These are phyloP conservation scores for Lomographa bimaculata DNA, from an alignment of 2,888 invertebrate species.

Conservation along the genomic window DNA sequence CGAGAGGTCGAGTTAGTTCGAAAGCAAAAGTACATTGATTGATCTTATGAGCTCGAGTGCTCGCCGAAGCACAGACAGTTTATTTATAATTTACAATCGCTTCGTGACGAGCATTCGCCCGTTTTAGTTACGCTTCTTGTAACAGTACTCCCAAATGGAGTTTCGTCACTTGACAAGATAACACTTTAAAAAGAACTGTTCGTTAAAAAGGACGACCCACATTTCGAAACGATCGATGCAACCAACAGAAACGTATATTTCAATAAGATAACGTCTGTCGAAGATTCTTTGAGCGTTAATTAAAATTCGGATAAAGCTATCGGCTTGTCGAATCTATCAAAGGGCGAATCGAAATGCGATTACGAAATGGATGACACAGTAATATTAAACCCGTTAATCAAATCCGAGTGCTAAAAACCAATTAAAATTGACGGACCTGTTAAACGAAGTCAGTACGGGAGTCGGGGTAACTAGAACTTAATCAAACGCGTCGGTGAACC, in stretches of 20 bases:
- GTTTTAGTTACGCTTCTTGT: slow-evolving; percentile 60
- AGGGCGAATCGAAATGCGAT: slow-evolving; percentile 32
- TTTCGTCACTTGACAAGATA: slow-evolving; percentile 68
- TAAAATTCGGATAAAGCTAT: slow-evolving; percentile 51
- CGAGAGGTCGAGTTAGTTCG: slow-evolving; percentile 42
- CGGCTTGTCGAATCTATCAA: slow-evolving; percentile 38
- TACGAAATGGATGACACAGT: slow-evolving; percentile 40
- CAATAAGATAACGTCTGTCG: slow-evolving; percentile 50
- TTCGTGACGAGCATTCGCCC: slow-evolving; percentile 58
- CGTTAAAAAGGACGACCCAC: slow-evolving; percentile 55
- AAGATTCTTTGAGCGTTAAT: slow-evolving; percentile 55
- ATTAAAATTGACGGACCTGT: slow-evolving; percentile 64
- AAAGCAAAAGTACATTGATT: slow-evolving; percentile 51
- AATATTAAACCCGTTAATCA: slow-evolving; percentile 52
- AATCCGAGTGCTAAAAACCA: slow-evolving; percentile 61
- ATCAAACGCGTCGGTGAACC: slow-evolving; percentile 44
- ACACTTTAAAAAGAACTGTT: slow-evolving; percentile 61
- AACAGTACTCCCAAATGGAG: slow-evolving; percentile 57
- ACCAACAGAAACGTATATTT: slow-evolving; percentile 46
- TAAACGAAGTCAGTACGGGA: slow-evolving; percentile 40
- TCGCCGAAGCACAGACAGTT: slow-evolving; percentile 34
- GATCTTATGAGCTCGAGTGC: slow-evolving; percentile 44
- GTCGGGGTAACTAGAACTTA: slow-evolving; percentile 51
- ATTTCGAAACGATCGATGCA: slow-evolving; percentile 56
- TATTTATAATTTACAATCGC: slow-evolving; percentile 62